Evolutionary conservation across 2,113 vertebrate species (phyloP).

Genomic region (Psophia crepitans): DNA sequence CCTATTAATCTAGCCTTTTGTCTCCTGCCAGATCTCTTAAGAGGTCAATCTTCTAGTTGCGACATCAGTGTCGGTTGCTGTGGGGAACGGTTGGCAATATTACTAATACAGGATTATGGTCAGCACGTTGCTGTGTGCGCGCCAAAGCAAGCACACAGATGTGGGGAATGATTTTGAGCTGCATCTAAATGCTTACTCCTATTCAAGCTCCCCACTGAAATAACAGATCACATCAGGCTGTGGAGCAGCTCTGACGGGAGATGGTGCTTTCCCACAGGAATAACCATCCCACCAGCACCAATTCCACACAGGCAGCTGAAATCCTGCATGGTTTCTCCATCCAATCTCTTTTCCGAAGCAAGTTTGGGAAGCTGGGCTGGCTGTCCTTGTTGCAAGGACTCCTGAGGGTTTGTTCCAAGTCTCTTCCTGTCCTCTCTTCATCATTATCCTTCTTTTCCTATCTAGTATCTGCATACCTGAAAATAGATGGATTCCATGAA

Average conservation of each 20-base stretch:
- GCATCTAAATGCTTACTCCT: neutral
- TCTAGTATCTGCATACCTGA: neutral
- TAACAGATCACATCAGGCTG: neutral
- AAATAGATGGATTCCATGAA: neutral
- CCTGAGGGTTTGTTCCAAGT: neutral
- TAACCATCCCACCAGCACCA: rapidly evolving
- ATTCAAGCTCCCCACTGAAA: neutral
- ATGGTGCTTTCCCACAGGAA: neutral
- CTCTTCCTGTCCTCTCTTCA: neutral
- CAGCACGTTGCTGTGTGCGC: neutral
- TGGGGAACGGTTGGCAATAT: neutral
- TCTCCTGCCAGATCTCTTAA: conserved; percentile 3
- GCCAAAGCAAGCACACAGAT: neutral
- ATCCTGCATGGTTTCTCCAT: neutral
- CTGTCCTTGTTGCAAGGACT: neutral
- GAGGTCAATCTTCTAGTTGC: conserved; percentile 23
- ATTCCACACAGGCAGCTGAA: neutral
- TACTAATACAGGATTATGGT: conserved; percentile 40
- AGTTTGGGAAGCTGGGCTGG: neutral
- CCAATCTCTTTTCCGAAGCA: neutral
- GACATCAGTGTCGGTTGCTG: conserved; percentile 30
- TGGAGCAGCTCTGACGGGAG: neutral
- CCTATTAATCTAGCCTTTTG: neutral
- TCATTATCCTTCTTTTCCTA: neutral
- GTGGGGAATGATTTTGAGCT: neutral